Evolutionary conservation across 2,113 vertebrate genomes (phyloP), one percentile per base, ranked within the genome.

Genomic region (Paradoxurus hermaphroditus): DNA sequence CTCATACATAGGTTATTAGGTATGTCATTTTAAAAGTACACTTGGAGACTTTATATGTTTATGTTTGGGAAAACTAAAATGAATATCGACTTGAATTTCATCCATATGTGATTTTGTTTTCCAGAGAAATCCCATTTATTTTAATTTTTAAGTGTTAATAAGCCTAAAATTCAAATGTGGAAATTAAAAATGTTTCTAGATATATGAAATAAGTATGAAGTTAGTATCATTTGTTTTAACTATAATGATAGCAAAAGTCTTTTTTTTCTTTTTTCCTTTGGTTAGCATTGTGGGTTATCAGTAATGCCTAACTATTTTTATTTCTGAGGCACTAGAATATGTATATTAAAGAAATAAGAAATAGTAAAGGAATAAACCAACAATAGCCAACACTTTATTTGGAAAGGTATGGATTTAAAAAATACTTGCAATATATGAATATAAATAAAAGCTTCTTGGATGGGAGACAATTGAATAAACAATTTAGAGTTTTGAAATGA

Each of bases 171-270:
- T 93, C 15, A 92, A 65, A 91, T 84, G 34, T 93, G 14, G 67
- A 77, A 86, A 39, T 93, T 96, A 93, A 89, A 91, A 91, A 75
- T 59, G 85, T 95, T 97, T 96, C 36, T 94, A 90, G 7, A n/a
- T 53, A 73, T 63, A 39, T 86, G 86, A 91, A 95, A 83, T 93
- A 93, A 72, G 19, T 93, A 29, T 91, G 51, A 86, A 81, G 72
- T 68, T 78, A 86, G 41, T 96, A 81, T 88, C 39, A 77, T 85
- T 94, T 94, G 27, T 85, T 87, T 59, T 78, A 86, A 46, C 15
- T 73, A 31, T 85, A 79, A 75, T 63, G 31, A 63, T 89, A 90
- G 29, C 68, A 68, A 56, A 75, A 84, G 19, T 82, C 56, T 86
- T 19, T 49, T 51, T 83, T 94, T 95, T 59, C 1, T 96, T 62